These are phyloP conservation scores for Turritopsis dohrnii DNA, from an alignment of 30 jellyfish, hydroid and myxozoan species.

Conservation along the genomic window DNA sequence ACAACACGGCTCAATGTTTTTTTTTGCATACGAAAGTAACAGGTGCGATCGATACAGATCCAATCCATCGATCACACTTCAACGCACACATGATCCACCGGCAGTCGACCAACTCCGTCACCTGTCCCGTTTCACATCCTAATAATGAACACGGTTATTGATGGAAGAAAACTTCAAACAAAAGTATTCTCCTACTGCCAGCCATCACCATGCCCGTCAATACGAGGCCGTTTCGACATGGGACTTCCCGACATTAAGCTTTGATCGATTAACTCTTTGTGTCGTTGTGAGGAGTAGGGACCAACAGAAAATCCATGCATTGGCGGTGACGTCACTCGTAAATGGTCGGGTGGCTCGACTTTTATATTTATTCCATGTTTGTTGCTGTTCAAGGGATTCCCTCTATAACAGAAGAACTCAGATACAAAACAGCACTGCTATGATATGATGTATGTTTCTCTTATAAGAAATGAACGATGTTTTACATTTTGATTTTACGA, in stretches of 20 bases:
- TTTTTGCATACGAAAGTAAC: background rate
- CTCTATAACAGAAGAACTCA: background rate
- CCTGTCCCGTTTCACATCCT: background rate
- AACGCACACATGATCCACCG: background rate
- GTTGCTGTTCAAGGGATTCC: background rate
- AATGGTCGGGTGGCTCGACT: conserved; percentile 87
- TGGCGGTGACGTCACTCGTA: conserved; percentile 89
- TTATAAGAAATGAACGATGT: background rate
- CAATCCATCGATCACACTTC: background rate
- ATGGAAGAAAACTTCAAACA: background rate
- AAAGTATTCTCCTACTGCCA: conserved; percentile 18
- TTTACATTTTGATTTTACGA: background rate
- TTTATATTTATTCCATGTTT: conserved; percentile 45
- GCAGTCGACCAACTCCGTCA: background rate
- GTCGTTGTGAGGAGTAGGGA: conserved; percentile 17
- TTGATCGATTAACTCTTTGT: conserved; percentile 27
- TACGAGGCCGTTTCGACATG: conserved; percentile 30
- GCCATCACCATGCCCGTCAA: conserved; percentile 30
- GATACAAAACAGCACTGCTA: background rate
- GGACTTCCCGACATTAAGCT: conserved; percentile 21
- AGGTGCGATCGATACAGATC: background rate
- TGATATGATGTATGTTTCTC: background rate
- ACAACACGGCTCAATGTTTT: background rate
- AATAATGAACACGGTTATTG: background rate
- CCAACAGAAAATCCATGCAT: conserved; percentile 13